Evolutionary conservation across 2,113 vertebrate species (phyloP), one percentile per base, ranked within the genome.

Genomic region (human): DNA sequence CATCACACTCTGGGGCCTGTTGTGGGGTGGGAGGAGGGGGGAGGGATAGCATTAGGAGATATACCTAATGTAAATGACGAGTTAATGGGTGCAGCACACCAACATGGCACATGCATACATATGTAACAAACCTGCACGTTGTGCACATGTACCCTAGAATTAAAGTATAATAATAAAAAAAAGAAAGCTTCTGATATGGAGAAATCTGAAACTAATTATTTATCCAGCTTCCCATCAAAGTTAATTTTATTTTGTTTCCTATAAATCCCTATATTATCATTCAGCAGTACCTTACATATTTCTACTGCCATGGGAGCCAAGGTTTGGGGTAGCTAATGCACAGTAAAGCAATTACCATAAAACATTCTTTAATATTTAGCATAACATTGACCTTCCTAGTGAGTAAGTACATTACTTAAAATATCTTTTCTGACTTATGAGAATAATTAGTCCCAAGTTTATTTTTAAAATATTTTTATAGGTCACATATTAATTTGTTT

Each of bases 331-430:
- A 84, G 27, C 52, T 96, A 48, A 87, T 80, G 17, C 3, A 66
- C 27, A 50, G 66, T 68, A 90, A 90, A 64, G 30, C 55, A 89
- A 91, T 93, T 88, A 86, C 11, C 83, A 35, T 52, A 93, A 89
- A 97, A 43, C 68, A 50, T 80, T 93, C 93, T 90, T 61, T 97
- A 94, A 76, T 30, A 83, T 75, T 88, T 87, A 68, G 59, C 30
- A 83, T 79, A 93, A 90, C 11, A 94, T 59, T 82, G 76, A 83
- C 86, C 59, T 79, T 90, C 81, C 11, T 96, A 59, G 32, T 90
- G 94, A 93, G 52, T 90, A 96, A 91, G 61, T 75, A 82, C 23
- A 68, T 90, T 96, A 83, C 79, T 96, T 66, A 90, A 93, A 89
- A 52, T 61, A n/a, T 55, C 64, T 55, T 79, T 30, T 59, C 50